Percentiles rank a stretch among this genome's conserved stretches.
These are phyloP conservation scores for Apostichopus parvimensis DNA, from an alignment of 35 echinoderm and acorn worm genomes.

Conservation along the genomic window DNA sequence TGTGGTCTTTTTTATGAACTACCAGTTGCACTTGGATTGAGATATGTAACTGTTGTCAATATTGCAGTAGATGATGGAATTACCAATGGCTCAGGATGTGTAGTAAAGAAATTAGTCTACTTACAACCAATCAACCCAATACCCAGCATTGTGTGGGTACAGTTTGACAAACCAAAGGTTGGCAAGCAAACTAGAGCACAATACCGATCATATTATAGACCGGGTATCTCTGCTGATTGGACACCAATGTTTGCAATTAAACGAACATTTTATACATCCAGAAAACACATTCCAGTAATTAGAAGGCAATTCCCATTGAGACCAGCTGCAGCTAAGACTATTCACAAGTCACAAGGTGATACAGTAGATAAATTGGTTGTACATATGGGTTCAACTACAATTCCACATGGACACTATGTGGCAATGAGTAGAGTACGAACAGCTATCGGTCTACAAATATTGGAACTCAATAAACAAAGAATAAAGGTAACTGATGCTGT, in stretches of 20 bases:
- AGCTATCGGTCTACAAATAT: not conserved
- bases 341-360: conserved; percentile 49
- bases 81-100: conserved; percentile 45
- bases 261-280: conserved; percentile 11
- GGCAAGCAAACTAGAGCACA: conserved; percentile 23
- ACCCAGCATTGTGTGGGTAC: conserved; percentile 40
- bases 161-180: conserved; percentile 11
- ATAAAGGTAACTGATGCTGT: not conserved
- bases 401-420: not conserved
- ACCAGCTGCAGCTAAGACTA: conserved; percentile 39
- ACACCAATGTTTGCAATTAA: conserved; percentile 49
- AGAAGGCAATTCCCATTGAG: conserved; percentile 48
- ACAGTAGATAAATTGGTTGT: conserved; percentile 21
- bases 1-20: not conserved
- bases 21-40: conserved; percentile 3
- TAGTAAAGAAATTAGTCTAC: conserved; percentile 43
- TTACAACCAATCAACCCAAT: not conserved
- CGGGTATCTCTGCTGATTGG: not conserved
- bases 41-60: conserved; percentile 28
- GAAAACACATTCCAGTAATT: not conserved
- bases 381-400: not conserved
- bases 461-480: no score
- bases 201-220: conserved; percentile 27
- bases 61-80: conserved; percentile 51
- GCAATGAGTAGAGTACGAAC: not conserved